Evolutionary conservation across 1,140 invertebrate species (phyloP), one percentile per base, ranked within the genome.

Genomic region (Linepithema humile): DNA sequence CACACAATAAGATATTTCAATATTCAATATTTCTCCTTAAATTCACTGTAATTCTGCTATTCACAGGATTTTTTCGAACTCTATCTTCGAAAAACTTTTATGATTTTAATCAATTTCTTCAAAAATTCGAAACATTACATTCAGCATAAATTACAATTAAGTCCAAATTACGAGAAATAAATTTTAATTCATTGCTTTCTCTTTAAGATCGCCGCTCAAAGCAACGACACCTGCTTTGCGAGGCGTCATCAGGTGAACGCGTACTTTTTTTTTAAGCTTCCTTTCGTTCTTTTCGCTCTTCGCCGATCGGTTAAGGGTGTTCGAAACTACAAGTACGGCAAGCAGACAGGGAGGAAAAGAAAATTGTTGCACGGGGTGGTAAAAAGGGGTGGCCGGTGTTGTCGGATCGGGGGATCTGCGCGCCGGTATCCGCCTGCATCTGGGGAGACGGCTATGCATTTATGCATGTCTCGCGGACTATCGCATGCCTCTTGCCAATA

Each of bases 401-500:
- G 90, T 91, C 91, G 87, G 86, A 23, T 45, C 72, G 85, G 35
- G 87, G 90, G 88, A 91, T 92, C 91, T 92, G 74, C 78, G 78
- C 80, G 60, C 23, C 67, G 86, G 75, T 92, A 89, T 92, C 90
- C 90, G 78, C 83, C 84, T 86, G 88, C 90, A 91, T 91, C 90
- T 91, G 88, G 69, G n/a, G 88, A 88, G 87, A 89, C 88, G 88
- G 89, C 85, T 90, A 92, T 92, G 91, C 90, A 92, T 92, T 92
- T 91, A 92, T 92, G 92, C 90, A 92, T 91, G 92, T 90, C 91
- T 92, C 82, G 86, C 88, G 83, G n/a, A 89, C 89, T 92, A 92
- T 92, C 91, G 92, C 92, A 91, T 92, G 92, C 85, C 91, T 90
- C 91, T 92, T 92, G 91, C 91, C 91, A 92, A 92, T 92, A 92